Conservation (phyloP, 2,888 invertebrate species). For the Lasioglossum calceatum region DNA sequence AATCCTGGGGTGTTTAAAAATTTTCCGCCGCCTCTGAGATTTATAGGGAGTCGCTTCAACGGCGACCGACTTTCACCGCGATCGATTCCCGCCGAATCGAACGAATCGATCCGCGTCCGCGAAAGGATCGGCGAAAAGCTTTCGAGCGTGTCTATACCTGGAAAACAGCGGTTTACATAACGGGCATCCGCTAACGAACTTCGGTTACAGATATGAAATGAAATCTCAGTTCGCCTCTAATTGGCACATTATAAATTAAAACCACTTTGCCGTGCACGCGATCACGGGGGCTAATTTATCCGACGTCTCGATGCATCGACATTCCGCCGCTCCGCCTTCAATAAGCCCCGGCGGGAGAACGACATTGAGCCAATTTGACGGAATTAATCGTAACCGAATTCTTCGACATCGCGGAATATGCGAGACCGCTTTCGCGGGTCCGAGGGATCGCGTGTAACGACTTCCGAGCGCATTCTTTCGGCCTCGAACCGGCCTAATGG, state of each 20-base stretch:
- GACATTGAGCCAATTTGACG: slow-evolving; percentile 15
- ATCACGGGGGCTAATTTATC: slow-evolving; percentile 22
- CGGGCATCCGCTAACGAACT: slow-evolving; percentile 9
- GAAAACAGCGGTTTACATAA: slow-evolving; percentile 13
- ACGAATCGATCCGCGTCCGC: not conserved
- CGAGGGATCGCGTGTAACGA: not conserved
- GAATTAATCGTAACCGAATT: slow-evolving; percentile 16
- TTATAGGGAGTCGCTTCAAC: not conserved
- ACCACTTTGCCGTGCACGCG: slow-evolving; percentile 26
- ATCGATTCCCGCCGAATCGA: not conserved
- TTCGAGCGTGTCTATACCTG: slow-evolving; percentile 16
- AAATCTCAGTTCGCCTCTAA: slow-evolving; percentile 29
- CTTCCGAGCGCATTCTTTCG: not conserved
- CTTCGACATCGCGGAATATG: not conserved
- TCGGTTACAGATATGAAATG: slow-evolving; percentile 26
- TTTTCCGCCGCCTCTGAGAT: not conserved
- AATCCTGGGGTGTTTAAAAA: not conserved
- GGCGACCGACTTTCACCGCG: not conserved
- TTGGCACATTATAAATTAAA: slow-evolving; percentile 32
- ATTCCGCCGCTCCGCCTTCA: not conserved
- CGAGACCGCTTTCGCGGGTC: not conserved
- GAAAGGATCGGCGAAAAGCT: slow-evolving; percentile 17
- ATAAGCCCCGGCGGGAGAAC: not conserved
- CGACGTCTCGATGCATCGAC: slow-evolving; percentile 24
- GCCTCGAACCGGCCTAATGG: not conserved